Conservation (phyloP, 2,113 vertebrate genomes). For the Marcusenius ussheri region DNA sequence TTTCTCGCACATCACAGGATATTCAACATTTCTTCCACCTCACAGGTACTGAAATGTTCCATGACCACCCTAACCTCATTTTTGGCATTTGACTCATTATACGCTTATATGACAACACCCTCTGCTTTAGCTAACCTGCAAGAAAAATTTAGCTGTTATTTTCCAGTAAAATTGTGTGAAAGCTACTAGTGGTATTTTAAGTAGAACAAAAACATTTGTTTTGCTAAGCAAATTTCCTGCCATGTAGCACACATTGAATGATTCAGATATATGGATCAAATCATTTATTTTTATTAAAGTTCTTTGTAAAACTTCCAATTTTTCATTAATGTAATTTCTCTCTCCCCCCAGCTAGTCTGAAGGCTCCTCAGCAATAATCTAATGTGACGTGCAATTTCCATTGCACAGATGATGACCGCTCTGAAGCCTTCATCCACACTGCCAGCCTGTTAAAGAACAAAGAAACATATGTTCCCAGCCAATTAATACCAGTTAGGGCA, state of each 20-base stretch:
- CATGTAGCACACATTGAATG: neutral
- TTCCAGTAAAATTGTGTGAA: neutral
- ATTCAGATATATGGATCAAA: constrained; percentile 18
- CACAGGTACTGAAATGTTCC: neutral
- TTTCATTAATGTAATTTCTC: constrained; percentile 19
- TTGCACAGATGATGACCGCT: constrained; percentile 17
- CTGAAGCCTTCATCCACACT: neutral
- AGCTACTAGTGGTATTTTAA: constrained; percentile 1
- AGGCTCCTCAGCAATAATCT: constrained; percentile 23
- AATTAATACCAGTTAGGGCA: constrained; percentile 27
- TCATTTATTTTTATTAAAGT: constrained; percentile 27
- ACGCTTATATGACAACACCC: neutral
- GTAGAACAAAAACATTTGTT: constrained; percentile 12
- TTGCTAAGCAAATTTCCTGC: constrained; percentile 14
- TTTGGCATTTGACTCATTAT: neutral
- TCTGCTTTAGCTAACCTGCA: constrained; percentile 13
- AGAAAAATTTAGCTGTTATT: neutral
- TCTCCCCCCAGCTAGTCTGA: constrained; percentile 21
- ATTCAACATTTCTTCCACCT: neutral
- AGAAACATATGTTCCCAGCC: constrained; percentile 24
- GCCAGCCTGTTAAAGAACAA: constrained; percentile 21
- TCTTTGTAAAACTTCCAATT: constrained; percentile 20
- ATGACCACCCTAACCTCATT: neutral
- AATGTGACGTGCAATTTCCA: constrained; percentile 25
- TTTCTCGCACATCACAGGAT: neutral